Base-by-base conservation (phyloP, 2,797 vertebrate species). In the Arrhamphus sclerolepis region DNA sequence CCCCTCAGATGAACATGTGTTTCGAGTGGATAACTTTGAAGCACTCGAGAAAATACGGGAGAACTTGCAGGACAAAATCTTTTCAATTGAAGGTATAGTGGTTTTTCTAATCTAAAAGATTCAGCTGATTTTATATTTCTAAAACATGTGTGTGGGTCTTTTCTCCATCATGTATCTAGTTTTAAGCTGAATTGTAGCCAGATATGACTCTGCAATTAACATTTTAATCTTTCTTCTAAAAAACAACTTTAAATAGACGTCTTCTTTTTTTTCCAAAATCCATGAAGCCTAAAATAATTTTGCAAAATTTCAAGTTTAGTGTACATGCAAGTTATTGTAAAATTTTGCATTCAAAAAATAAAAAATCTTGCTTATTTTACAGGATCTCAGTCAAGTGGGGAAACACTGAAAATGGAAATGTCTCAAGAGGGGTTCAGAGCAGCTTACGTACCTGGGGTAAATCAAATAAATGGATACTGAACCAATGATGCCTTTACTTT, bases 391-490 rank as follows among this genome's bases (percentile, higher is more conserved):
- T 56, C 63, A 0, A 16, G 63, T 60, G 91, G 91, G 38, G 79
- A 87, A 24, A 57, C 74, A 14, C 61, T 90, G 18, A 81, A 81
- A 77, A 66, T 88, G 84, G 92, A 92, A 79, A 88, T 92, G 89
- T 83, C 90, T 51, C 92, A 93, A 66, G 62, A 71, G 2, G 92
- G 92, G 43, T 92, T 93, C 76, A 90, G 77, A 48, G 89, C 66
- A 24, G 87, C 66, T 10, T 88, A 63, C 41, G 13, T 28, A 0
- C 61, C 77, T 50, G 17, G 0, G 71, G 88, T 90, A 72, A 59
- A 39, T 21, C 18, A 52, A 18, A 18, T 9, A 20, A 43, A 1
- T 1, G 20, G 3, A 19, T 24, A 40, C 16, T 8, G 2, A 55
- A 24, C 31, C 1, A 16, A 6, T 46, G 2, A 7, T 31, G 3